Evolutionary conservation across 2,797 vertebrate species (phyloP).

Genomic region (Spheniscus humboldti): DNA sequence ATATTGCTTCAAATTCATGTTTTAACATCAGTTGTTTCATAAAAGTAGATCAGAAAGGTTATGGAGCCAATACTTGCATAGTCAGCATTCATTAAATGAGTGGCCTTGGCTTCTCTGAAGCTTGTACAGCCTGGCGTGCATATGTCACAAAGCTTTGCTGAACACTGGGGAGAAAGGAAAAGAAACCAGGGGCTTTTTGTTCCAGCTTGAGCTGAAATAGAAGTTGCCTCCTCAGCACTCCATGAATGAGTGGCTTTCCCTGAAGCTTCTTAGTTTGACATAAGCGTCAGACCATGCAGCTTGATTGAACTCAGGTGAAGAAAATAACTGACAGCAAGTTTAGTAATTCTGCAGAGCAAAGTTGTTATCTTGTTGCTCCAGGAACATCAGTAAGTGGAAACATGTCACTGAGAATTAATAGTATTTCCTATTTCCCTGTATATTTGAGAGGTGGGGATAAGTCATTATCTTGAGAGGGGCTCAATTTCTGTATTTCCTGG

Average conservation of each 20-base stretch:
- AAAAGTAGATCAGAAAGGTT: conserved; percentile 40
- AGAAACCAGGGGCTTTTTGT: background rate
- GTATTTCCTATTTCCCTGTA: background rate
- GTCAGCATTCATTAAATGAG: conserved; percentile 1
- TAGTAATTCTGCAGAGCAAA: background rate
- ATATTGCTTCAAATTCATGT: conserved; percentile 10
- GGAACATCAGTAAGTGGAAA: background rate
- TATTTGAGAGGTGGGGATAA: background rate
- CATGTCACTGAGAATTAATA: background rate
- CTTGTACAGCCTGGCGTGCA: background rate
- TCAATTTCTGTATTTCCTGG: background rate
- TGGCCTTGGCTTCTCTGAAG: background rate
- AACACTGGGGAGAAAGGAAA: background rate
- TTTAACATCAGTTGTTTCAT: conserved; percentile 4
- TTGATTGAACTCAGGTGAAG: background rate
- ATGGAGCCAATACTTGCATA: background rate
- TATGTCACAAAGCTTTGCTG: background rate
- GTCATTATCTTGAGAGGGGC: background rate
- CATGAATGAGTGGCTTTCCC: background rate
- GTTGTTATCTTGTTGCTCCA: background rate
- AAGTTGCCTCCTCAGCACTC: background rate
- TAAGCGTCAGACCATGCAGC: background rate
- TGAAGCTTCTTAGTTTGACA: background rate
- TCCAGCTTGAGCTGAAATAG: background rate
- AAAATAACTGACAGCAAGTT: background rate